Evolutionary conservation across 37 sponge, comb jelly and placozoan genomes (phyloP).

Genomic region (Agelas oroides): DNA sequence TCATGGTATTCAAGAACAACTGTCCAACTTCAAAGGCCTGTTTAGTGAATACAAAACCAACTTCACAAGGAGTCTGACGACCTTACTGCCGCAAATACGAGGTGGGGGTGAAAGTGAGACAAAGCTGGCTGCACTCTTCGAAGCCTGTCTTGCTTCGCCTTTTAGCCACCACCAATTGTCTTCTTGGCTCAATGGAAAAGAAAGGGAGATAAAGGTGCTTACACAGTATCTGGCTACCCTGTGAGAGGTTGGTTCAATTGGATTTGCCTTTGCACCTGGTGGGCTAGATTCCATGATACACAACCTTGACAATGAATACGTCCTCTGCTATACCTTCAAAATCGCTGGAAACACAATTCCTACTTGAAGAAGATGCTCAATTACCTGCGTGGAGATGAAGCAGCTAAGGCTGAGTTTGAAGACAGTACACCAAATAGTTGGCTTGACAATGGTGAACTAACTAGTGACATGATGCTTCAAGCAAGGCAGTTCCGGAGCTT

Average conservation of each 20-base stretch:
- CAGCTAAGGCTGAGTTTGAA: neutral
- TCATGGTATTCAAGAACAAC: slow-evolving; percentile 11
- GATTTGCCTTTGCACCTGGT: neutral
- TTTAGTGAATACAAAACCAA: neutral
- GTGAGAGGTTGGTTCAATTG: neutral
- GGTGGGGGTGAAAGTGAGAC: slow-evolving; percentile 11
- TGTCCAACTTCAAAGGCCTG: slow-evolving; percentile 4
- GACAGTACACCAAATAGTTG: too few species aligned
- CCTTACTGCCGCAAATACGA: slow-evolving; percentile 17
- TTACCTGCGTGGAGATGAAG: slow-evolving; percentile 6
- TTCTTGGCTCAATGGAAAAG: slow-evolving; percentile 24
- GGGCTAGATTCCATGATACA: neutral
- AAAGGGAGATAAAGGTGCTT: slow-evolving; percentile 42
- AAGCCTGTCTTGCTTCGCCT: neutral
- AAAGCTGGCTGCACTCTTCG: slow-evolving; percentile 34
- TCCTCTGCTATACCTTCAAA: slow-evolving; percentile 41
- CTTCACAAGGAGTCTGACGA: neutral
- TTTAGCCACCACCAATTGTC: neutral
- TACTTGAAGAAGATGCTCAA: neutral
- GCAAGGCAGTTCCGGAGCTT: neutral
- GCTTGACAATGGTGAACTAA: too few species aligned
- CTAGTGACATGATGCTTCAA: neutral
- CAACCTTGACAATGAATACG: slow-evolving; percentile 7
- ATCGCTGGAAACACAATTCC: neutral
- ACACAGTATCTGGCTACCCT: neutral